phyloP scores from a whole-genome alignment of 2,888 invertebrate species.

The Pyralis farinalis region DNA sequence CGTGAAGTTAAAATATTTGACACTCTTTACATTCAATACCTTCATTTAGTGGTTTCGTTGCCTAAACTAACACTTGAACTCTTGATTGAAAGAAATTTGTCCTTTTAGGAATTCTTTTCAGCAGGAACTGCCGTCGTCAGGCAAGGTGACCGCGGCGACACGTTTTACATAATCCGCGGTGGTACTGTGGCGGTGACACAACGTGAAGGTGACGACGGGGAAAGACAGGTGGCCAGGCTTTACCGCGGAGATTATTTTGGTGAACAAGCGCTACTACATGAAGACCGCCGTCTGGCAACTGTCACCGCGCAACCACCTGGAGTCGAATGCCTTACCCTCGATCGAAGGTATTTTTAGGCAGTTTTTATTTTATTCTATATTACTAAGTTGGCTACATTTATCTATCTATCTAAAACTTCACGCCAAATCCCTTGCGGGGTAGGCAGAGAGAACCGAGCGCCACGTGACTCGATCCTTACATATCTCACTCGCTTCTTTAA shows the following conservation, averaged over 20 bases:
- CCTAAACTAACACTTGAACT: too few species aligned
- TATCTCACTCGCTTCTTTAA: too few species aligned
- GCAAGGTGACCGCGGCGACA: slow-evolving; percentile 93
- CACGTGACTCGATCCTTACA: too few species aligned
- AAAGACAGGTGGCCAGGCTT: slow-evolving; percentile 85
- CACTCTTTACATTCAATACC: too few species aligned
- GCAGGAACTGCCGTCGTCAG: slow-evolving; percentile 89
- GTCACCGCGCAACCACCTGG: slow-evolving; percentile 92
- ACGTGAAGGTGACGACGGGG: slow-evolving; percentile 79
- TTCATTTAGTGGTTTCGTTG: too few species aligned
- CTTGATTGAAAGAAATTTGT: too few species aligned
- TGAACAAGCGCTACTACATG: slow-evolving; percentile 91
- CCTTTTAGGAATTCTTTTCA: slow-evolving; percentile 87
- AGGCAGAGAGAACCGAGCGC: too few species aligned
- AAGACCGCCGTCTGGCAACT: slow-evolving; percentile 93
- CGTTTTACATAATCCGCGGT: slow-evolving; percentile 94
- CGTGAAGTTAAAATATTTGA: too few species aligned
- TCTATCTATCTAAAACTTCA: too few species aligned
- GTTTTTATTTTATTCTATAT: too few species aligned
- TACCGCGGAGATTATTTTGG: slow-evolving; percentile 93
- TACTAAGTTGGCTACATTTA: too few species aligned
- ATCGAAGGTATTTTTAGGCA: slow-evolving; percentile 86
- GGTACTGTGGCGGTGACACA: slow-evolving; percentile 89
- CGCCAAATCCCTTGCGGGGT: too few species aligned
- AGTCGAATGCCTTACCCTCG: slow-evolving; percentile 92